Evolutionary conservation across 2,888 invertebrate species (phyloP), one percentile per base, ranked within the genome.

Genomic region (Sisyra terminalis): DNA sequence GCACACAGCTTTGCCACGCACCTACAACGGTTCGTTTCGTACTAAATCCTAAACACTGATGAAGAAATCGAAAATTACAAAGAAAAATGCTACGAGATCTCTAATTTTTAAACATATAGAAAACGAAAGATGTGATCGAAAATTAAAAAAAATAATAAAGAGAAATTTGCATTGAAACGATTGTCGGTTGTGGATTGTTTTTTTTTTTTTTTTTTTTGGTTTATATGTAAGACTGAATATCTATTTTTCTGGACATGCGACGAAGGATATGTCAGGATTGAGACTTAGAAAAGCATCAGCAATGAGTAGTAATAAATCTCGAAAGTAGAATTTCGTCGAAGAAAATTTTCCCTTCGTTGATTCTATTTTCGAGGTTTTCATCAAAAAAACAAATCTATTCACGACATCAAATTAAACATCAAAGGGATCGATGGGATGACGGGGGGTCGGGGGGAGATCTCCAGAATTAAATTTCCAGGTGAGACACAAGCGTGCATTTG

Each of bases 1-100:
- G 72, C 71, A 73, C 74, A 75, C 74, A 74, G 75, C 74, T 73
- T 75, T 71, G 74, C 75, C 74, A 74, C 75, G 74, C 74, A 63
- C 60, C 37, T 43, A 37, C 15, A 34, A 41, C 43, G 44, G 48
- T 52, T 57, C 53, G 53, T 24, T 24, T 24, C 24, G 24, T 24
- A 5, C 24, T 24, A 24, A 24, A 5, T 24, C 24, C 24, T 24
- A 24, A 10, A 37, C 24, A 41, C 17, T 43, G 38, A 39, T 43
- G 17, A 17, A 39, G 30, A 29, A 39, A 39, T 39, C 31, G 14
- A 29, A 43, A 29, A n/a, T n/a, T n/a, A n/a, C n/a, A n/a, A n/a
- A n/a, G 18, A 24, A 32, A 35, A 43, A 42, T 38, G 40, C 43
- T 43, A 35, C 39, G 40, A 48, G n/a, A n/a, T n/a, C n/a, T 43